These are phyloP conservation scores for Euplagia quadripunctaria DNA, from an alignment of 2,888 invertebrate genomes.

Conservation along the genomic window DNA sequence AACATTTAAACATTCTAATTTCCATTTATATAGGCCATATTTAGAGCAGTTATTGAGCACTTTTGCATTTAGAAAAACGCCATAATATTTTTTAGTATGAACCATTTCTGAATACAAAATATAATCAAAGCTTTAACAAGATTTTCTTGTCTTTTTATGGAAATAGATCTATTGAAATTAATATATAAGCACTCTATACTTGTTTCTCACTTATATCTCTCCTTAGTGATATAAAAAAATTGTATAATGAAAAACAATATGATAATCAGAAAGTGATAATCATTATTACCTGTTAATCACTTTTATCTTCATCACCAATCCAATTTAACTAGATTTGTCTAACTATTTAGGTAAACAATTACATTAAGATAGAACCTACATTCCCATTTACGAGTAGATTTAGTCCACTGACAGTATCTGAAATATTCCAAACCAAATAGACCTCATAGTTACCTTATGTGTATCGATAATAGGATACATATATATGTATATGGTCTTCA, in stretches of 20 bases:
- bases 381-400: no score
- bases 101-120: background rate
- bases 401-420: no score
- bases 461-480: background rate
- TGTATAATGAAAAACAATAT: background rate
- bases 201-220: background rate
- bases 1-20: conserved; percentile 8
- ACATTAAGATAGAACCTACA: background rate
- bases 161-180: background rate
- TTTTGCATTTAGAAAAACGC: background rate
- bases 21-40: background rate
- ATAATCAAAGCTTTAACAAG: background rate
- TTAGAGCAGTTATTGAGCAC: background rate
- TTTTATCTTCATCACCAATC: background rate
- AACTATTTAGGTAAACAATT: background rate
- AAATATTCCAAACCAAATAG: no score
- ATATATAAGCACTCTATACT: no score
- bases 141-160: background rate
- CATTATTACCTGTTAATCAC: background rate
- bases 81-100: background rate
- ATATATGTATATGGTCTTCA: background rate
- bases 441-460: background rate
- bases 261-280: background rate
- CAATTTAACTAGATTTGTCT: background rate
- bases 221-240: background rate